Evolutionary conservation across 2,888 invertebrate species (phyloP), one percentile per base, ranked within the genome.

Genomic region (Cecidostiba fungosa): DNA sequence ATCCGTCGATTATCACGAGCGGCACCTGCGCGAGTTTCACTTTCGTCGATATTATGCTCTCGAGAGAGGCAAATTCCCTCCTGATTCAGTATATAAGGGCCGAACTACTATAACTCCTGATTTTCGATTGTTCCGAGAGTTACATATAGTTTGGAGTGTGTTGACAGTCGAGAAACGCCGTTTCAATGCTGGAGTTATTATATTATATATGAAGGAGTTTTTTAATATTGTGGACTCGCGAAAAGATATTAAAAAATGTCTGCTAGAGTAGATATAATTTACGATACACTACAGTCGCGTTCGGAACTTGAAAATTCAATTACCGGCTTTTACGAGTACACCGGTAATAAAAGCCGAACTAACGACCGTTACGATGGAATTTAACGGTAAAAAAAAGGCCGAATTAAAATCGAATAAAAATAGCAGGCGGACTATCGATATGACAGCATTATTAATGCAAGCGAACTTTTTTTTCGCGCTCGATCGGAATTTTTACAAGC

Each of bases 251-350:
- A 23, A 59, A 59, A 59, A 59, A 59, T 8, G 4, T 1, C 14
- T 16, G 16, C 16, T 50, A 3, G 16, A 59, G 23, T 1, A n/a
- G 19, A 23, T 26, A 10, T 77, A 77, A 54, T 59, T 77, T 39
- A 36, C 59, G 77, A 14, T 26, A 26, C 29, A 66, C 66, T 66
- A 66, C 12, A 73, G 29, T 47, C n/a, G 26, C 19, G 1, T 76
- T 76, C 54, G 54, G 54, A 59, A 32, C 69, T 70, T 69, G 69
- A n/a, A 69, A 79, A 70, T 79, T 79, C 43, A 79, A 79, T 79
- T 79, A 69, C 69, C 66, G 43, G 36, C 77, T 59, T 59, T 77
- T 77, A 74, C 26, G 50, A 50, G n/a, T 47, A n/a, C 16, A 8
- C 29, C 47, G 26, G 74, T 43, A 47, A 77, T 77, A 59, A 77